A percentile compares a stretch with the other conserved stretches of the same genome.
Conservation (phyloP, 2,888 invertebrate species). For the Drosophila fungiperda region DNA sequence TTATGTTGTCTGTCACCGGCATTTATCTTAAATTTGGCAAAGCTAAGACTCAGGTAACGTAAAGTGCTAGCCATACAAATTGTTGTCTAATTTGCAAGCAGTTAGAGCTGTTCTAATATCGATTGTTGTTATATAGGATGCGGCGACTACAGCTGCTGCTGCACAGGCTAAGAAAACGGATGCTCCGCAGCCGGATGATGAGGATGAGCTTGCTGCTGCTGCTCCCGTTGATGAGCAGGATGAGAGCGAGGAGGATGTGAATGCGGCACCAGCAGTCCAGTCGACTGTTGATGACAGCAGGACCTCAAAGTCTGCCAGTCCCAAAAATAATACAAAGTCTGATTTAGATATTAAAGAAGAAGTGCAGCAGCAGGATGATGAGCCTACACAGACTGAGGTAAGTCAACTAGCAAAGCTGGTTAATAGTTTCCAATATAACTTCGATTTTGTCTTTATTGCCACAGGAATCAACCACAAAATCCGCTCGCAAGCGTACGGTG, state of each 20-base stretch:
- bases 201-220: slow-evolving; percentile 46
- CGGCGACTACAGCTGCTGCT: slow-evolving; percentile 84
- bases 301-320: slow-evolving; percentile 74
- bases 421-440: neutral
- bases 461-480: slow-evolving; percentile 73
- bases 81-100: neutral
- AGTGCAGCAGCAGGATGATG: slow-evolving; percentile 57
- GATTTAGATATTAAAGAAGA: slow-evolving; percentile 84
- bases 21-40: slow-evolving; percentile 68
- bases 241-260: slow-evolving; percentile 60
- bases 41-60: slow-evolving; percentile 86
- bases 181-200: slow-evolving; percentile 87
- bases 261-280: slow-evolving; percentile 32
- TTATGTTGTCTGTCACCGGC: slow-evolving; percentile 91
- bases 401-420: neutral
- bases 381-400: slow-evolving; percentile 80
- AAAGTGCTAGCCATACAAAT: slow-evolving; percentile 30
- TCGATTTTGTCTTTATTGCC: neutral
- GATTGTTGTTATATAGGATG: slow-evolving; percentile 79
- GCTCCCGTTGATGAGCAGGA: slow-evolving; percentile 46
- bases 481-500: slow-evolving; percentile 82
- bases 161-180: slow-evolving; percentile 90
- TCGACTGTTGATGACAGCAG: slow-evolving; percentile 50
- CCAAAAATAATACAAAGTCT: slow-evolving; percentile 84
- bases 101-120: slow-evolving; percentile 10